These are phyloP conservation scores for Eupelmus urozonus DNA, from an alignment of 2,888 invertebrate genomes.

Conservation along the genomic window DNA sequence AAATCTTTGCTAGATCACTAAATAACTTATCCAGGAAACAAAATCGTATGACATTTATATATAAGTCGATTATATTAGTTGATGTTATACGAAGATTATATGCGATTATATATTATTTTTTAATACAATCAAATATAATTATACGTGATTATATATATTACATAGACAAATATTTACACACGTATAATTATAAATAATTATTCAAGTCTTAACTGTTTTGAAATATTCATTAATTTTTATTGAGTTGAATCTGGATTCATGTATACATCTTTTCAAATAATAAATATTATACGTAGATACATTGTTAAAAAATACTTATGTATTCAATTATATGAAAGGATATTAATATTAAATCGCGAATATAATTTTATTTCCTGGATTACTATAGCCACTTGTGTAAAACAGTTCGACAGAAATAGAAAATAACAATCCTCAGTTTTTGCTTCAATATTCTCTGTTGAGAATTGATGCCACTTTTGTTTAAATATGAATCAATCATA, in stretches of 20 bases:
- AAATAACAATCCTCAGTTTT: slow-evolving; percentile 35
- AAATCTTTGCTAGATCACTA: slow-evolving; percentile 35
- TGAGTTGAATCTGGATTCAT: neutral
- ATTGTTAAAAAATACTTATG: slow-evolving; percentile 1
- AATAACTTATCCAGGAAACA: slow-evolving; percentile 20
- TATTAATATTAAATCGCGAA: neutral
- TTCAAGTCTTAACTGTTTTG: neutral
- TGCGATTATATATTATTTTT: neutral
- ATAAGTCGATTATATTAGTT: neutral
- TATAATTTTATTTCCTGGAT: slow-evolving; percentile 23
- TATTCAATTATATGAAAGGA: neutral
- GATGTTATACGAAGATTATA: neutral
- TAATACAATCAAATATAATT: neutral
- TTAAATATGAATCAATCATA: slow-evolving; percentile 44
- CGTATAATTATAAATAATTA: no score
- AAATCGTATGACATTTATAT: slow-evolving; percentile 2
- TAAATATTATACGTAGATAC: neutral
- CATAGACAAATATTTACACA: slow-evolving; percentile 26
- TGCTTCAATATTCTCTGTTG: neutral
- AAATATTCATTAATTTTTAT: neutral
- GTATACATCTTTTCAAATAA: neutral
- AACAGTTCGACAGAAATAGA: slow-evolving; percentile 31
- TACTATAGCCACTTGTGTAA: slow-evolving; percentile 22
- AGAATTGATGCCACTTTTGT: slow-evolving; percentile 44
- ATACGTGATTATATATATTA: slow-evolving; percentile 4